phyloP scores from a whole-genome alignment of 2,888 invertebrate genomes.

The Alloscopus bannaensis region DNA sequence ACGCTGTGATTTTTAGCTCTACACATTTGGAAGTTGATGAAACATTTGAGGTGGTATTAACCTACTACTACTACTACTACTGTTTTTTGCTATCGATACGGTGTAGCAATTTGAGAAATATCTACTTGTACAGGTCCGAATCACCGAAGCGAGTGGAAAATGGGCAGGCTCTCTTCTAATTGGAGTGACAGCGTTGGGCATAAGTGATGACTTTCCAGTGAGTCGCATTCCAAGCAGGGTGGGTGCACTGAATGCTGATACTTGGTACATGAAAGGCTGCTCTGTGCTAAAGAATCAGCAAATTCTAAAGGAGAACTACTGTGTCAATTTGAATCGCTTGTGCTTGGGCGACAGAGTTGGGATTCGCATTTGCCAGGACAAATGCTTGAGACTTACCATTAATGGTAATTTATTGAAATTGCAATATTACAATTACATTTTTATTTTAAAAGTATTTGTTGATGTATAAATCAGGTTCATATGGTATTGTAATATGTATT shows the following conservation, averaged over 20 bases:
- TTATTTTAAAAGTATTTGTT: slow-evolving; percentile 65
- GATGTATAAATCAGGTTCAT: neutral
- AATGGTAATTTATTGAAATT: slow-evolving; percentile 91
- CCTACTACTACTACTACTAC: too few relatives aligned
- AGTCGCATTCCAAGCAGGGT: slow-evolving; percentile 81
- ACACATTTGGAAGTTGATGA: slow-evolving; percentile 84
- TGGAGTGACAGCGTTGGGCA: slow-evolving; percentile 82
- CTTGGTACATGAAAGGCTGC: slow-evolving; percentile 78
- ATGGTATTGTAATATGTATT: neutral
- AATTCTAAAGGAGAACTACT: slow-evolving; percentile 82
- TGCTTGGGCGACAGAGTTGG: slow-evolving; percentile 86
- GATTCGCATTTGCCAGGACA: slow-evolving; percentile 81
- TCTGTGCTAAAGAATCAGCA: slow-evolving; percentile 83
- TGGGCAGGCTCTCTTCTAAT: slow-evolving; percentile 86
- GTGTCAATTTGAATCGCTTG: slow-evolving; percentile 87
- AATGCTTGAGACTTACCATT: slow-evolving; percentile 84
- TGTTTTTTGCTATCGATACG: too few relatives aligned
- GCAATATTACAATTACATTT: too few relatives aligned
- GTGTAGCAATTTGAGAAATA: too few relatives aligned
- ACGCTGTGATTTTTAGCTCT: slow-evolving; percentile 84
- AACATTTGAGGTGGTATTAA: slow-evolving; percentile 83
- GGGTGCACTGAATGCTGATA: slow-evolving; percentile 66
- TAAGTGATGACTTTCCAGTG: slow-evolving; percentile 80
- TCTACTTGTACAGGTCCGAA: slow-evolving; percentile 77
- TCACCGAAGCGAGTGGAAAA: slow-evolving; percentile 80